phyloP scores from a whole-genome alignment of 1,140 invertebrate species.

The Pogonomyrmex californicus region DNA sequence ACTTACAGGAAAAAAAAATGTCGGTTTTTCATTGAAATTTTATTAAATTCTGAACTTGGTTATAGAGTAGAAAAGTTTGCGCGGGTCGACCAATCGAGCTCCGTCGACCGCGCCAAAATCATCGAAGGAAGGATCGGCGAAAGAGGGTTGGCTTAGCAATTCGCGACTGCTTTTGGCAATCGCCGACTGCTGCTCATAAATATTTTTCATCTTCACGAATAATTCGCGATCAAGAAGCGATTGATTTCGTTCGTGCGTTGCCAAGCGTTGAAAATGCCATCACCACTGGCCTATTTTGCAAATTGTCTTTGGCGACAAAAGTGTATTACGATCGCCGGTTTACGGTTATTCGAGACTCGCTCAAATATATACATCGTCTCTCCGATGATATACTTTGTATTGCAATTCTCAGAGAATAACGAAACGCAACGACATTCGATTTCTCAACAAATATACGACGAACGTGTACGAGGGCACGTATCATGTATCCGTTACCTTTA shows the following conservation, averaged over 20 bases:
- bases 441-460: slow-evolving; percentile 35
- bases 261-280: slow-evolving; percentile 46
- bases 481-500: slow-evolving; percentile 18
- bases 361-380: neutral
- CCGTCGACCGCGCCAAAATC: slow-evolving; percentile 12
- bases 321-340: neutral
- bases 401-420: slow-evolving; percentile 14
- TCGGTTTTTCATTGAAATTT: slow-evolving; percentile 41
- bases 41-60: slow-evolving; percentile 44
- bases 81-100: neutral
- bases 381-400: slow-evolving; percentile 36
- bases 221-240: slow-evolving; percentile 65
- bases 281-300: neutral
- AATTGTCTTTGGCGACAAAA: slow-evolving; percentile 4
- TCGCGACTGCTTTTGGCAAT: slow-evolving; percentile 58
- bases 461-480: slow-evolving; percentile 3
- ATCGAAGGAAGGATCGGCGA: slow-evolving; percentile 12
- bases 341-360: neutral
- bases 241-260: slow-evolving; percentile 30
- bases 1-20: slow-evolving; percentile 47
- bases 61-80: neutral
- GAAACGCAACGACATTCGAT: slow-evolving; percentile 24
- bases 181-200: slow-evolving; percentile 10
- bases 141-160: slow-evolving; percentile 14
- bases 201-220: slow-evolving; percentile 58